These are phyloP conservation scores for Grapholita molesta DNA, from an alignment of 1,140 invertebrate genomes.

Conservation along the genomic window DNA sequence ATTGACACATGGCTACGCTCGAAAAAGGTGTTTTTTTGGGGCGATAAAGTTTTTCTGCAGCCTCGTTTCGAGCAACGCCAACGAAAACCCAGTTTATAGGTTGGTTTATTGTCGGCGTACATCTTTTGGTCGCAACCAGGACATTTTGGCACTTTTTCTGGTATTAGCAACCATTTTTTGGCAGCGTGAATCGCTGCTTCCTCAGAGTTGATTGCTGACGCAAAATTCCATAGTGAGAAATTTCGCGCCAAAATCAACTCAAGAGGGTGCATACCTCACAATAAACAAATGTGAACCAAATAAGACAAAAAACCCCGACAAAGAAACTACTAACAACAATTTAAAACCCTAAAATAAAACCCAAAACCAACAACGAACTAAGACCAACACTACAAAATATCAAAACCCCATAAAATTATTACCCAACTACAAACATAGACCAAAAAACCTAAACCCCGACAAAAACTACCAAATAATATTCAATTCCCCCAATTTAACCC, in stretches of 20 bases:
- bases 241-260: neutral
- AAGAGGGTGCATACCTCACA: neutral
- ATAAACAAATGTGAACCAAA: too few relatives aligned
- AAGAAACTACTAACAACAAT: too few relatives aligned
- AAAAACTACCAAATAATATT: too few relatives aligned
- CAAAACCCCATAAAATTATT: too few relatives aligned
- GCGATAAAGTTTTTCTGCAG: neutral
- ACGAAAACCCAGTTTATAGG: neutral
- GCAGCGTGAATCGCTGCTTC: neutral
- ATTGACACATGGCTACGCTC: neutral
- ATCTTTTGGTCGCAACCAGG: neutral
- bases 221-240: neutral
- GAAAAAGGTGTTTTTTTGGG: neutral
- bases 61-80: neutral
- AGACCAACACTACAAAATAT: too few relatives aligned
- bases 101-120: neutral
- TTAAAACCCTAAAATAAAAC: too few relatives aligned
- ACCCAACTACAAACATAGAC: too few relatives aligned
- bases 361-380: too few relatives aligned
- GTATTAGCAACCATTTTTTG: neutral
- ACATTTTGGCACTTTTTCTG: neutral
- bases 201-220: neutral
- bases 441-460: too few relatives aligned
- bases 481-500: too few relatives aligned
- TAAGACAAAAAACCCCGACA: too few relatives aligned